These are phyloP conservation scores for Anoplius nigerrimus DNA, from an alignment of 2,888 invertebrate genomes.

Conservation along the genomic window DNA sequence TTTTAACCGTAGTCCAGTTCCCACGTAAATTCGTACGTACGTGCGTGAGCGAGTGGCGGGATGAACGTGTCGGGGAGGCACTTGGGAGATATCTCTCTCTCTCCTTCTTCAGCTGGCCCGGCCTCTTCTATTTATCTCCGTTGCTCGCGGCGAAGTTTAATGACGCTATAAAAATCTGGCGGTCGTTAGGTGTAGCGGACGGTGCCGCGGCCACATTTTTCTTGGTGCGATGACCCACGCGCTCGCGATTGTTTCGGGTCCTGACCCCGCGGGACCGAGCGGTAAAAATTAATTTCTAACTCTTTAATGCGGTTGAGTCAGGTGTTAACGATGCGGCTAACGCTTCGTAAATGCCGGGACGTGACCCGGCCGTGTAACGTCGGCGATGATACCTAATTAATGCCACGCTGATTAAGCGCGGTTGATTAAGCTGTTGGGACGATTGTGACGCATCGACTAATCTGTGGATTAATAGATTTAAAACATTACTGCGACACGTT, in stretches of 20 bases:
- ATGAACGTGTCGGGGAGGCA: slow-evolving; percentile 30
- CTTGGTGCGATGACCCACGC: slow-evolving; percentile 55
- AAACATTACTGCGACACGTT: too few relatives aligned
- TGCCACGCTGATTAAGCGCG: too few relatives aligned
- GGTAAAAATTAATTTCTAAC: slow-evolving; percentile 3
- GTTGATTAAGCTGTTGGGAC: too few relatives aligned
- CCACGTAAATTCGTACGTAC: slow-evolving; percentile 41
- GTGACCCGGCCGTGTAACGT: too few relatives aligned
- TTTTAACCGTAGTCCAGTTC: slow-evolving; percentile 55
- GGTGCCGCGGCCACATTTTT: slow-evolving; percentile 49
- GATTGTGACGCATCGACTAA: too few relatives aligned
- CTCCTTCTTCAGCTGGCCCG: too few relatives aligned
- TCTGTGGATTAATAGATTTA: too few relatives aligned
- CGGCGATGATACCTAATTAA: too few relatives aligned
- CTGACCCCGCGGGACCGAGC: slow-evolving; percentile 5
- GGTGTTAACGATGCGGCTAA: not conserved
- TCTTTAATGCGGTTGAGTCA: not conserved
- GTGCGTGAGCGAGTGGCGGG: slow-evolving; percentile 12
- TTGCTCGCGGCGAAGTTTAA: slow-evolving; percentile 64
- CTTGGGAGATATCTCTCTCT: slow-evolving; percentile 20
- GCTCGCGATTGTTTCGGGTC: slow-evolving; percentile 53
- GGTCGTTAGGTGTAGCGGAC: slow-evolving; percentile 62
- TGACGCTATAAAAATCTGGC: slow-evolving; percentile 68
- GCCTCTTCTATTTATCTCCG: slow-evolving; percentile 36
- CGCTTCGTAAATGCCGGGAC: not conserved